Base-by-base conservation (phyloP, 2,113 vertebrate genomes). In the Cyprinodon tularosa region DNA sequence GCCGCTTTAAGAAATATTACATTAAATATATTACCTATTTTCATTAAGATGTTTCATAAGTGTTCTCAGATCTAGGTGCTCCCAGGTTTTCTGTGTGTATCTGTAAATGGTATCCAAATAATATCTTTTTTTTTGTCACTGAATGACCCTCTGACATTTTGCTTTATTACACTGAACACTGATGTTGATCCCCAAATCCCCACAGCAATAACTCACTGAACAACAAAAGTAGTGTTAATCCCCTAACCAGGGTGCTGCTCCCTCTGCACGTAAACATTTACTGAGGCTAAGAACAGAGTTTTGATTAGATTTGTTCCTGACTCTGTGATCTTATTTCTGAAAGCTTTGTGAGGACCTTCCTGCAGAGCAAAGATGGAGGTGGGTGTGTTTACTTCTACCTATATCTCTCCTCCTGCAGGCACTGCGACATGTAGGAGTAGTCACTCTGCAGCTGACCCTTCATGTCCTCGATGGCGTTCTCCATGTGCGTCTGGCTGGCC, bases 351-450 rank as follows among this genome's bases (percentile, higher is more conserved):
- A 29, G 29, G 45, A 17, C 48, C 48, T 5, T 17, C 48, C 48
- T 50, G 48, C 15, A 50, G 48, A 17, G 12, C 2, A 13, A 20
- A 53, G 6, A 9, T 20, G 50, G 50, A n/a, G 10, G 40, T 12
- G 47, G 20, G 62, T 62, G 12, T 37, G 39, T 17, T 40, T 12
- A 17, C 20, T 13, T 63, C 37, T 87, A 94, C 94, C 94, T 94
- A 89, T 95, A 95, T 90, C 94, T 87, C 84, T 99, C 98, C 83
- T 99, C 98, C 71, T 99, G 97, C 91, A 99, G 88, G 87, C 97
- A 98, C 94, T 99, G 98, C 0, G 96, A 98, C 97, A 99, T 99
- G 93, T 96, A 99, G 83, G 95, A 95, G 90, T 99, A 99, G 90
- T 99, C 97, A 37, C 96, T 90, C 90, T 99, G 98, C 78, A 99